A percentile compares a stretch with the other conserved stretches of the same genome.
Conservation (phyloP, 2,797 vertebrate genomes). For the Macropodus opercularis region DNA sequence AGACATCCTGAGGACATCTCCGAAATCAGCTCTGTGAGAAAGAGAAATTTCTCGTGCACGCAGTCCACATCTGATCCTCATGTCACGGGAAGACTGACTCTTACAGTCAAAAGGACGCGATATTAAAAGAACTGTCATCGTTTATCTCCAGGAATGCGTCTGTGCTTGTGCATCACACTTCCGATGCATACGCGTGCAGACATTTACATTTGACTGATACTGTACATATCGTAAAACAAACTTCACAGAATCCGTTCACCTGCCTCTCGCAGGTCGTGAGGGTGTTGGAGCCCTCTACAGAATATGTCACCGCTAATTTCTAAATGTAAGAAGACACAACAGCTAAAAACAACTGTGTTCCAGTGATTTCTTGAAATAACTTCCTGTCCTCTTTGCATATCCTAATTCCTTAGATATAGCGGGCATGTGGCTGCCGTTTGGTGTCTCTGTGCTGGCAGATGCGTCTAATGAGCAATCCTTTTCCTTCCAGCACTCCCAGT, state of each 20-base stretch:
- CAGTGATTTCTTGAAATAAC: constrained; percentile 22
- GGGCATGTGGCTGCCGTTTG: constrained; percentile 39
- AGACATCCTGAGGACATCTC: not conserved
- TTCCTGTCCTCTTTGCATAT: constrained; percentile 65
- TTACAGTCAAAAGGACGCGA: too few species aligned
- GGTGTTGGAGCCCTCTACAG: too few species aligned
- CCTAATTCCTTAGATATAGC: constrained; percentile 60
- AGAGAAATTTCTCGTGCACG: not conserved
- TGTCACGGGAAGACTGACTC: too few species aligned
- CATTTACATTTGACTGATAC: too few species aligned
- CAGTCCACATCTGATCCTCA: too few species aligned
- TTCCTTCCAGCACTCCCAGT: constrained; percentile 72
- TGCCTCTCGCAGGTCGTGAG: too few species aligned
- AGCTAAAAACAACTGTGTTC: constrained; percentile 37
- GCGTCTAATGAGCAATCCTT: constrained; percentile 74
- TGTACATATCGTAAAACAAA: constrained; percentile 4
- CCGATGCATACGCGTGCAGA: too few species aligned
- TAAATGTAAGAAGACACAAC: constrained; percentile 30
- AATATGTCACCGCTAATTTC: constrained; percentile 20
- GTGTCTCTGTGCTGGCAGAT: constrained; percentile 58
- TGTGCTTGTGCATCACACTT: too few species aligned
- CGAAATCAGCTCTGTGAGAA: too few species aligned
- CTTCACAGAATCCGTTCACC: too few species aligned
- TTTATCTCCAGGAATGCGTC: too few species aligned
- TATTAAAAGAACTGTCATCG: too few species aligned